phyloP scores from a whole-genome alignment of 2,797 vertebrate species.

The Hypotaenidia okinawae region DNA sequence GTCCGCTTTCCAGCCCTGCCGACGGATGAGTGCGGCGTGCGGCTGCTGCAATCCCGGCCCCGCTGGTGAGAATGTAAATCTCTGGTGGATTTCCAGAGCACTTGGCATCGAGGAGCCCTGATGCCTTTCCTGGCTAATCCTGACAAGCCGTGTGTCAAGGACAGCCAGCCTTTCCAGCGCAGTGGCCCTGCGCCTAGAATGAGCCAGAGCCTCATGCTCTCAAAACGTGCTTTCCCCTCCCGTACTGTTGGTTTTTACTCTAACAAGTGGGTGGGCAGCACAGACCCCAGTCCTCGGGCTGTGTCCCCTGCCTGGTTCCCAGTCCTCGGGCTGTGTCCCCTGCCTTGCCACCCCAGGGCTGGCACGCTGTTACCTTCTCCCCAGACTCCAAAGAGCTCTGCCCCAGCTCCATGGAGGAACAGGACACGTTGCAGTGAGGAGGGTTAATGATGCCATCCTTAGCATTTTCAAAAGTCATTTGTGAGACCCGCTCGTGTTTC shows the following conservation, averaged over 20 bases:
- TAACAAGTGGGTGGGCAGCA: not conserved
- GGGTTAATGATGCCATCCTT: not conserved
- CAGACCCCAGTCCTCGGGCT: not conserved
- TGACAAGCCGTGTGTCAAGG: not conserved
- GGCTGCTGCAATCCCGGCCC: not conserved
- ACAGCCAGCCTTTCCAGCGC: not conserved
- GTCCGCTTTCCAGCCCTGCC: not conserved
- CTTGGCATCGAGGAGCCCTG: not conserved
- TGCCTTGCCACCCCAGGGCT: not conserved
- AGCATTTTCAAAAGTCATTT: not conserved
- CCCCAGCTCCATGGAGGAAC: not conserved
- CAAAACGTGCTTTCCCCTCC: accelerated
- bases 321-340: not conserved
- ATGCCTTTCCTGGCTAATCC: not conserved
- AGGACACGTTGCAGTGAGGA: accelerated
- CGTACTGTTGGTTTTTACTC: accelerated
- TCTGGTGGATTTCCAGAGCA: not conserved
- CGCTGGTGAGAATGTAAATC: not conserved
- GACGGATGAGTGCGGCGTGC: accelerated
- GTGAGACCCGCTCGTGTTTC: accelerated
- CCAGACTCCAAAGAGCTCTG: not conserved
- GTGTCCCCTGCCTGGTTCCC: not conserved
- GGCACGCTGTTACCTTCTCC: not conserved
- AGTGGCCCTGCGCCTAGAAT: accelerated
- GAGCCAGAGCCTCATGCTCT: accelerated